These are phyloP conservation scores for Nomada fucata DNA, from an alignment of 2,888 invertebrate species.

Conservation along the genomic window DNA sequence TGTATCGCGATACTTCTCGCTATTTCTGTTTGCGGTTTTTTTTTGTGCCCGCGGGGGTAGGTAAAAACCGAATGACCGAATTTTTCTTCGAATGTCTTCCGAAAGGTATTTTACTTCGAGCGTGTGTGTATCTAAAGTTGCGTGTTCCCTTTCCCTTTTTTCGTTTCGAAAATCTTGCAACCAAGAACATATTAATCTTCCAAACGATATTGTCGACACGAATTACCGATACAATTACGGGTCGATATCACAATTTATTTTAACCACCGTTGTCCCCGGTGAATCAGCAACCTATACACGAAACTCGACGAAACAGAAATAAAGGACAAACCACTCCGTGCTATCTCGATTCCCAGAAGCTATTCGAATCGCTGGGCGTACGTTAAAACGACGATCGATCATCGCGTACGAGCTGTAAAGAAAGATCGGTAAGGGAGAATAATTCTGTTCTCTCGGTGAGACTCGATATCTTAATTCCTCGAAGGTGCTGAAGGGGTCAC, in stretches of 20 bases:
- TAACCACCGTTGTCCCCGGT: neutral
- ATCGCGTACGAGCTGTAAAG: conserved; percentile 50
- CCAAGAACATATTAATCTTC: too few species aligned
- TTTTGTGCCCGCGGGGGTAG: too few species aligned
- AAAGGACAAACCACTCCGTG: neutral
- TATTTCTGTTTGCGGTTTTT: too few species aligned
- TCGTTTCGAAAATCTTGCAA: too few species aligned
- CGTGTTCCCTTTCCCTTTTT: too few species aligned
- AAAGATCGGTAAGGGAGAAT: conserved; percentile 72
- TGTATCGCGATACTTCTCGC: neutral
- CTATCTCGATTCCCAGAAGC: conserved; percentile 41
- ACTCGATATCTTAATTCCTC: conserved; percentile 80
- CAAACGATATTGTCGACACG: too few species aligned
- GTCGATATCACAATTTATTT: too few species aligned
- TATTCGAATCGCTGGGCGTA: conserved; percentile 41
- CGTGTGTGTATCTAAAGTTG: too few species aligned
- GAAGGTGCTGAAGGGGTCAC: conserved; percentile 76
- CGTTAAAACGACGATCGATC: conserved; percentile 52
- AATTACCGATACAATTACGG: too few species aligned
- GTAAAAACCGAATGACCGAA: too few species aligned
- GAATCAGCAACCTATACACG: neutral
- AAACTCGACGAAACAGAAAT: neutral
- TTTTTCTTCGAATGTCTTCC: too few species aligned
- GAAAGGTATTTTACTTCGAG: too few species aligned
- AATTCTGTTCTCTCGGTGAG: conserved; percentile 73